Conservation (phyloP, 2,888 invertebrate genomes). For the Dicycla oo region DNA sequence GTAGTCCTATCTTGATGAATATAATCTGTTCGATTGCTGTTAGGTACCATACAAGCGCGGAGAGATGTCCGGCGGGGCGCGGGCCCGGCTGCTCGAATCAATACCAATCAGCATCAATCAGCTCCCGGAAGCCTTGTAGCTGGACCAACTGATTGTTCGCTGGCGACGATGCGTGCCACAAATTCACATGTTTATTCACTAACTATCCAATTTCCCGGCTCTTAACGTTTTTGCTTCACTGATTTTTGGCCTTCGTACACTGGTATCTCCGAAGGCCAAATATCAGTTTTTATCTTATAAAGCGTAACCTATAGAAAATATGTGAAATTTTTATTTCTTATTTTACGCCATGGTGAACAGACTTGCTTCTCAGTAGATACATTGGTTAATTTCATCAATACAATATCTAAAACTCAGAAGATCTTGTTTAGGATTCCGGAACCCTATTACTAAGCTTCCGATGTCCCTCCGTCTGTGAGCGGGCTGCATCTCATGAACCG, state of each 20-base stretch:
- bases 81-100: slow-evolving; percentile 74
- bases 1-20: slow-evolving; percentile 34
- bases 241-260: slow-evolving; percentile 1
- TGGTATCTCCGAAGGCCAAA: neutral
- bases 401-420: slow-evolving; percentile 1
- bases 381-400: neutral
- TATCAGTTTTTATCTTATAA: too few relatives aligned
- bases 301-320: neutral
- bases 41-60: slow-evolving; percentile 73
- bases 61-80: slow-evolving; percentile 65
- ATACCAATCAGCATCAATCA: slow-evolving; percentile 87
- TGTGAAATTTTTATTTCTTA: neutral
- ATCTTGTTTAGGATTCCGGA: neutral
- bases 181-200: slow-evolving; percentile 54
- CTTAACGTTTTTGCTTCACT: slow-evolving; percentile 34
- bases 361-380: neutral
- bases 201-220: slow-evolving; percentile 32
- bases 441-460: too few relatives aligned
- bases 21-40: slow-evolving; percentile 45
- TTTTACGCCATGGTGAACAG: neutral
- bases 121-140: slow-evolving; percentile 86
- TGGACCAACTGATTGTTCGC: slow-evolving; percentile 78
- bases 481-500: too few relatives aligned
- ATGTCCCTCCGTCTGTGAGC: too few relatives aligned
- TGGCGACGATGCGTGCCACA: slow-evolving; percentile 59